phyloP scores from a whole-genome alignment of 2,888 invertebrate genomes.

The Nephrotoma appendiculata region DNA sequence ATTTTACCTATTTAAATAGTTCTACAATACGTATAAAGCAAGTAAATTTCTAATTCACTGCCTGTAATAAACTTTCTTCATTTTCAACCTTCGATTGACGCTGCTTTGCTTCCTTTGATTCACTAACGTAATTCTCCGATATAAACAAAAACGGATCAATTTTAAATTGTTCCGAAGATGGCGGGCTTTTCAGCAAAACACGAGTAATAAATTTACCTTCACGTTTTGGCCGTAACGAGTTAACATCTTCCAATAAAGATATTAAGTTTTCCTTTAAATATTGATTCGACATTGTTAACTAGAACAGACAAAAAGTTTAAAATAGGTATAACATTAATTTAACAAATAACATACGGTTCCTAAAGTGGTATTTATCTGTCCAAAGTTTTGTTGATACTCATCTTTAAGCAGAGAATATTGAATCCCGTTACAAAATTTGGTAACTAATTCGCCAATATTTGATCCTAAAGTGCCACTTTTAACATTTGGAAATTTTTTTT shows the following conservation, averaged over 20 bases:
- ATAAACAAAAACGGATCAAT: slow-evolving; percentile 46
- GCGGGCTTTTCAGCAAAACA: slow-evolving; percentile 45
- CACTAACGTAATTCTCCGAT: slow-evolving; percentile 16
- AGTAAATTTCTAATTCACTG: not conserved
- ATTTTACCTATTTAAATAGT: too few species aligned
- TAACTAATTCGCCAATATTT: slow-evolving; percentile 45
- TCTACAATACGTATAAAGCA: not conserved
- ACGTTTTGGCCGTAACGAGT: slow-evolving; percentile 48
- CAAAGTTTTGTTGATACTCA: slow-evolving; percentile 56
- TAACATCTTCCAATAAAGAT: slow-evolving; percentile 48
- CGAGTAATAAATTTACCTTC: slow-evolving; percentile 57
- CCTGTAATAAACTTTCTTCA: not conserved
- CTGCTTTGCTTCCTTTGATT: not conserved
- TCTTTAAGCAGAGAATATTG: slow-evolving; percentile 52
- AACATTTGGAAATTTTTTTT: slow-evolving; percentile 57
- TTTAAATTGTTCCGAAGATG: slow-evolving; percentile 50
- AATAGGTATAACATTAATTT: not conserved
- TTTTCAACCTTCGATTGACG: not conserved
- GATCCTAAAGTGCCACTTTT: slow-evolving; percentile 49
- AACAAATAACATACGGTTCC: slow-evolving; percentile 44
- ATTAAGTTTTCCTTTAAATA: slow-evolving; percentile 60
- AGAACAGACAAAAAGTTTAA: slow-evolving; percentile 18
- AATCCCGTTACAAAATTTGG: slow-evolving; percentile 52
- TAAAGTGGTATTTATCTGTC: slow-evolving; percentile 45
- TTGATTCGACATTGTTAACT: slow-evolving; percentile 59